Conservation (phyloP, 2,888 invertebrate species). For the Frankliniella fusca region DNA sequence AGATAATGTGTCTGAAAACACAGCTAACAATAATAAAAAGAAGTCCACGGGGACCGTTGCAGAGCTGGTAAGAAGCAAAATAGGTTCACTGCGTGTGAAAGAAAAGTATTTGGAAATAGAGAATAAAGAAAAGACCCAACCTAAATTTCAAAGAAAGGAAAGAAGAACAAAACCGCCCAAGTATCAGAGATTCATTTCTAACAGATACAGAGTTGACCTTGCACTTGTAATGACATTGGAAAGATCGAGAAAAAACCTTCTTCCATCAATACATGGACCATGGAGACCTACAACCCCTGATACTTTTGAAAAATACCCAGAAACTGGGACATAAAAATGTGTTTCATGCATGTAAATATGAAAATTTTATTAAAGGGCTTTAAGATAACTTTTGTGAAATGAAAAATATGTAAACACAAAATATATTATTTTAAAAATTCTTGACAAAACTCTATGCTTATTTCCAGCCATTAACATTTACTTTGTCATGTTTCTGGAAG, state of each 20-base stretch:
- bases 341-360: neutral
- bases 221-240: constrained; percentile 8
- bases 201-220: neutral
- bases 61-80: neutral
- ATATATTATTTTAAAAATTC: too few relatives aligned
- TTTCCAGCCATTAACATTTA: too few relatives aligned
- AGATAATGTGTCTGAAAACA: neutral
- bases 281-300: neutral
- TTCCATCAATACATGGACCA: neutral
- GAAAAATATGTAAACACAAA: neutral
- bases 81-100: neutral
- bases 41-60: neutral
- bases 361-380: neutral
- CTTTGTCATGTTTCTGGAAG: too few relatives aligned
- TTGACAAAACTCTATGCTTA: too few relatives aligned
- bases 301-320: neutral
- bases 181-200: neutral
- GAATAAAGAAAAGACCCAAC: neutral
- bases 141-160: neutral
- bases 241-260: neutral
- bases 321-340: neutral
- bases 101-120: neutral
- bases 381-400: neutral
- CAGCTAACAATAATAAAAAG: neutral
- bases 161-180: neutral